Percentiles rank a stretch among this genome's conserved stretches.
These are phyloP conservation scores for Heliconius ethilla DNA, from an alignment of 2,888 invertebrate genomes.

Conservation along the genomic window DNA sequence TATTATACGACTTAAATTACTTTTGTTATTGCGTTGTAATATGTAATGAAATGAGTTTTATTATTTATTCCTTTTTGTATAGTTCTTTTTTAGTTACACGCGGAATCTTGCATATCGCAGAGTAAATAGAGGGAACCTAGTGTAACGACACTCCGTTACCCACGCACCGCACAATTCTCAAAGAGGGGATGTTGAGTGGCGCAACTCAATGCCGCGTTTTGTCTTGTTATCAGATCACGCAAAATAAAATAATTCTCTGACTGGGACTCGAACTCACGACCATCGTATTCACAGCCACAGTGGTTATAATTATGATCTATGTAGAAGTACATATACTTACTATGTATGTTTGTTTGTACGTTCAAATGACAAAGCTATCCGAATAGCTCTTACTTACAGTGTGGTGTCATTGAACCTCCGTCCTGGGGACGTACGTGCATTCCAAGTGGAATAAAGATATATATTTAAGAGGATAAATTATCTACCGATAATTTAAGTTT, in stretches of 20 bases:
- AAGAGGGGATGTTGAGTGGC: too few relatives aligned
- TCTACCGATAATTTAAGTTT: too few relatives aligned
- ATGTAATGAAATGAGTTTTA: not conserved
- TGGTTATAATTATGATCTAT: not conserved
- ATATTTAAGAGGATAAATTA: not conserved
- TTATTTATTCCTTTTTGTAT: not conserved
- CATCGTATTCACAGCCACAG: not conserved
- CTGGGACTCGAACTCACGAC: not conserved
- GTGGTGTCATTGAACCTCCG: conserved; percentile 33
- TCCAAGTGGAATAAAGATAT: conserved; percentile 19
- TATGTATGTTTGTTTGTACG: not conserved
- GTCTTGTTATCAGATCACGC: too few relatives aligned
- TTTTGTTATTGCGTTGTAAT: conserved; percentile 12
- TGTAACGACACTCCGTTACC: not conserved
- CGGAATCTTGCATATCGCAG: not conserved
- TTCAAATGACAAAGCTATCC: conserved; percentile 20
- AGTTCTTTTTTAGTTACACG: not conserved
- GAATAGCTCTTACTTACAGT: not conserved
- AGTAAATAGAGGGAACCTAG: not conserved
- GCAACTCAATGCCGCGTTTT: too few relatives aligned
- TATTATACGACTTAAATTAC: not conserved
- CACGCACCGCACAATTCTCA: too few relatives aligned
- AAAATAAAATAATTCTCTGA: not conserved
- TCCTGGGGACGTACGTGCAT: conserved; percentile 32
- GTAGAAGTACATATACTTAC: not conserved